Conservation (phyloP, 1,140 invertebrate genomes). For the Zaprionus ornatus region DNA sequence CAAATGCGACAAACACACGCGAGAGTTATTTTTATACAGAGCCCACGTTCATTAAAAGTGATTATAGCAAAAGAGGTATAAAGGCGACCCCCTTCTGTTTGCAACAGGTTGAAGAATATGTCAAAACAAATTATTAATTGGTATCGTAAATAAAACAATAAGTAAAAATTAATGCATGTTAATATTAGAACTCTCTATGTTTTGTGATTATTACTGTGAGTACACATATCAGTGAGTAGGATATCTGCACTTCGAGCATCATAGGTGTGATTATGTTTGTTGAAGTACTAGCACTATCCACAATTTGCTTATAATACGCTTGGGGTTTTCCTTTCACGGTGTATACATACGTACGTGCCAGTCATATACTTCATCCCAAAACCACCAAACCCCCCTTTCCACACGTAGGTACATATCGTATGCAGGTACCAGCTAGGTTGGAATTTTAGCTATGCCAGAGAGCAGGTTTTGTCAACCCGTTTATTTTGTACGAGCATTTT, state of each 20-base stretch:
- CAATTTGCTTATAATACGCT: neutral
- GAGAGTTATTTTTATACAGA: slow-evolving; percentile 42
- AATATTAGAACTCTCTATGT: too few species aligned
- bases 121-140: neutral
- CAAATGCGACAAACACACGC: slow-evolving; percentile 77
- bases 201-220: neutral
- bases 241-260: neutral
- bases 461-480: slow-evolving; percentile 73
- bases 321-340: neutral
- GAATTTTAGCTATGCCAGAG: slow-evolving; percentile 70
- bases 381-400: neutral
- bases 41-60: neutral
- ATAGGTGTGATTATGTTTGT: neutral
- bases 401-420: slow-evolving; percentile 8
- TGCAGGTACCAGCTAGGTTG: slow-evolving; percentile 28
- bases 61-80: neutral
- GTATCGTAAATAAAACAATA: neutral
- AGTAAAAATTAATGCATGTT: neutral
- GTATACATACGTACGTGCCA: neutral
- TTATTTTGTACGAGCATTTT: slow-evolving; percentile 30
- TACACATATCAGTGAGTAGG: neutral
- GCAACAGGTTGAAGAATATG: neutral
- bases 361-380: neutral
- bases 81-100: neutral
- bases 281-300: neutral